These are phyloP conservation scores for Genyomyrus donnyi DNA, from an alignment of 2,113 vertebrate species.

Conservation along the genomic window DNA sequence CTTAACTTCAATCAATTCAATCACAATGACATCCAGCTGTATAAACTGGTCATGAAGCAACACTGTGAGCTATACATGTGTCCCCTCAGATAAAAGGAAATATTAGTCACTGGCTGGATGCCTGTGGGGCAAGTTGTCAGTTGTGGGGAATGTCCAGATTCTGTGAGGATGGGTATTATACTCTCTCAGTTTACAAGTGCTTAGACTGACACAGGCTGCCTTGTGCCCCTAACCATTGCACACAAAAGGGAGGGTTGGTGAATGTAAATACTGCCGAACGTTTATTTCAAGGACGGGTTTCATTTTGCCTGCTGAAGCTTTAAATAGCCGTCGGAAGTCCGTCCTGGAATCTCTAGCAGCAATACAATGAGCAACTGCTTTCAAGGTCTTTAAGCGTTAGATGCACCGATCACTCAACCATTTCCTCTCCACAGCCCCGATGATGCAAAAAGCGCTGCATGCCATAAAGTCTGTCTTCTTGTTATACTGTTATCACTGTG, in stretches of 20 bases:
- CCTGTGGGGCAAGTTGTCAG: neutral
- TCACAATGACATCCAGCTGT: neutral
- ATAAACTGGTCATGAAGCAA: neutral
- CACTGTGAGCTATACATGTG: neutral
- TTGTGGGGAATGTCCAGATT: neutral
- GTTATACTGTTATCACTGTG: neutral
- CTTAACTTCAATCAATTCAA: neutral
- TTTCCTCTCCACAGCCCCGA: neutral
- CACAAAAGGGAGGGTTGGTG: neutral
- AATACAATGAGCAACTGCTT: neutral
- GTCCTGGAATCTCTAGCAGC: neutral
- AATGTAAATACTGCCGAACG: neutral
- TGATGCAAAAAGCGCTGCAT: neutral
- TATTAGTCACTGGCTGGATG: neutral
- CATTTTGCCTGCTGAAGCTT: neutral
- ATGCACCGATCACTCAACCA: neutral
- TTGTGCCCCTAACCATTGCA: neutral
- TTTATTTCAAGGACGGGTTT: conserved; percentile 8
- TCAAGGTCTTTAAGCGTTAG: neutral
- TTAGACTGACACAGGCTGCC: neutral
- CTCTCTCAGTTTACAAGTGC: neutral
- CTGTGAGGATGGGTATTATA: neutral
- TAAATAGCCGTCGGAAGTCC: neutral
- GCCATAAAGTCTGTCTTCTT: neutral
- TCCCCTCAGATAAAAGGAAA: neutral